Conservation (phyloP, 2,797 vertebrate species). For the Acipenser ruthenus region DNA sequence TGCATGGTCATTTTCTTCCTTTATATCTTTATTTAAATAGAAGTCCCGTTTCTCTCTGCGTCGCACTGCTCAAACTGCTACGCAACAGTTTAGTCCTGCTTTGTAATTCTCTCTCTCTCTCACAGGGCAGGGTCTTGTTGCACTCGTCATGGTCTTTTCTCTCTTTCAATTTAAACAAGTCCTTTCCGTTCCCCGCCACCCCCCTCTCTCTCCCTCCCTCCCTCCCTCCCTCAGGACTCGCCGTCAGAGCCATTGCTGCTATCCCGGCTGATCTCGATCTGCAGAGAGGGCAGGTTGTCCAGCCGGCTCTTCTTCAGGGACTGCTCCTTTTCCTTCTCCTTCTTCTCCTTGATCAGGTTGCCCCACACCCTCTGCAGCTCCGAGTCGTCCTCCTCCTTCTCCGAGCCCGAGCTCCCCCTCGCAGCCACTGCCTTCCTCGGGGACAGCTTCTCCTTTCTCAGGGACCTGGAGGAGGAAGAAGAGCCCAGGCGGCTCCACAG, state of each 20-base stretch:
- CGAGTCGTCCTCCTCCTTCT: constrained; percentile 79
- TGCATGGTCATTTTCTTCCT: too few species aligned
- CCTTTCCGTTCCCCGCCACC: not conserved
- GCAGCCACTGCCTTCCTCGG: constrained; percentile 5
- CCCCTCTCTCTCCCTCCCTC: not conserved
- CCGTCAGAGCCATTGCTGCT: constrained; percentile 88
- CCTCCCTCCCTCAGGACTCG: constrained; percentile 73
- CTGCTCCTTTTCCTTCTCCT: constrained; percentile 62
- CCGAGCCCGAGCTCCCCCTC: constrained; percentile 30
- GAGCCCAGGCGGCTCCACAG: constrained; percentile 89
- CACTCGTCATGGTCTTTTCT: too few species aligned
- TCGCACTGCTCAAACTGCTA: too few species aligned
- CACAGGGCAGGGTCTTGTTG: too few species aligned
- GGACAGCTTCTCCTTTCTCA: constrained; percentile 12
- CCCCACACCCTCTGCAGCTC: constrained; percentile 90
- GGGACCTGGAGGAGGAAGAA: constrained; percentile 38
- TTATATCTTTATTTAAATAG: too few species aligned
- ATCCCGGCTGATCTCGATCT: constrained; percentile 95
- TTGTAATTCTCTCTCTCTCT: too few species aligned
- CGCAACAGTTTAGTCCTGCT: too few species aligned
- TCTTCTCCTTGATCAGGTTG: constrained; percentile 92
- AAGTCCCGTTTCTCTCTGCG: too few species aligned
- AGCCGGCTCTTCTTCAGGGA: constrained; percentile 90
- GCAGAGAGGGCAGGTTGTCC: constrained; percentile 89
- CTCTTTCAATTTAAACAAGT: too few species aligned